phyloP scores from a whole-genome alignment of 1,140 invertebrate genomes.

The Bombus picipes region DNA sequence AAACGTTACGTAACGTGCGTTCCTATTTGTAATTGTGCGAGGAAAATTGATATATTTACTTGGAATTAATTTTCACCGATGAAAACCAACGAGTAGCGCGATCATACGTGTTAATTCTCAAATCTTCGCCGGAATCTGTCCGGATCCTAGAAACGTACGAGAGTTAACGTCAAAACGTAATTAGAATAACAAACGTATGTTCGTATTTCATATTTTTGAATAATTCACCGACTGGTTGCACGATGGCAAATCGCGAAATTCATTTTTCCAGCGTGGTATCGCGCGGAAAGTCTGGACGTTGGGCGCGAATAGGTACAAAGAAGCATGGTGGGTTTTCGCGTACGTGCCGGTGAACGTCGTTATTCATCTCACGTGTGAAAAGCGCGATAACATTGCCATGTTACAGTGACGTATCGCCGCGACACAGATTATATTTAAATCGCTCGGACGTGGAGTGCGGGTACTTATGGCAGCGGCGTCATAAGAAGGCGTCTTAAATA shows the following conservation, averaged over 20 bases:
- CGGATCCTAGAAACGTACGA: background rate
- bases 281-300: background rate
- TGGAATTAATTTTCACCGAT: background rate
- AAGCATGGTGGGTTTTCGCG: conserved; percentile 35
- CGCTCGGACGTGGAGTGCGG: conserved; percentile 33
- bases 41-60: background rate
- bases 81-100: no score
- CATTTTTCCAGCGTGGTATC: background rate
- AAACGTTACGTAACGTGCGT: no score
- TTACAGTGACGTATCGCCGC: conserved; percentile 60
- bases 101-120: no score
- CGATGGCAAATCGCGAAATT: background rate
- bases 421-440: conserved; percentile 74
- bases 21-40: background rate
- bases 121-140: no score
- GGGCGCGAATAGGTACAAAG: background rate
- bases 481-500: conserved; percentile 70
- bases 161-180: background rate
- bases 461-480: conserved; percentile 52
- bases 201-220: background rate
- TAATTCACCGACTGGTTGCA: background rate
- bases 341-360: conserved; percentile 43
- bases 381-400: conserved; percentile 71
- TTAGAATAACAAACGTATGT: background rate
- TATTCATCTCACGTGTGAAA: conserved; percentile 76